A percentile compares a stretch with the other conserved stretches of the same genome.
These are phyloP conservation scores for Latrodectus hesperus DNA, from an alignment of 2,888 invertebrate species.

Conservation along the genomic window DNA sequence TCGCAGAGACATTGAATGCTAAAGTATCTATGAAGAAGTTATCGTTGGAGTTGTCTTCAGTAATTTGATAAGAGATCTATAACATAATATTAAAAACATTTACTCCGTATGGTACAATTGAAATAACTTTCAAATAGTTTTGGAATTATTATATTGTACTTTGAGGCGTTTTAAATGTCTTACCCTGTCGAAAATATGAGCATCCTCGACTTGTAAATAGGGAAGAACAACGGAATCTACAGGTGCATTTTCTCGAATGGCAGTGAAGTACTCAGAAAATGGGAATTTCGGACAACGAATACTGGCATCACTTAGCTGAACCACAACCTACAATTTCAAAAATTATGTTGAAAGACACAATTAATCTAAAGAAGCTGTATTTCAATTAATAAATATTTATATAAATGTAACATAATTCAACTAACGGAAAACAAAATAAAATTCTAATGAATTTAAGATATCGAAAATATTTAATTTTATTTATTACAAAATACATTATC, in stretches of 20 bases:
- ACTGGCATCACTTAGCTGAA: slow-evolving; percentile 70
- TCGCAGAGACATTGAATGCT: slow-evolving; percentile 70
- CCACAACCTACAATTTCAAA: slow-evolving; percentile 63
- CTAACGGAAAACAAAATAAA: neutral
- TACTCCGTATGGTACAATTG: neutral
- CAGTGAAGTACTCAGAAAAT: slow-evolving; percentile 72
- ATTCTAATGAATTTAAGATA: neutral
- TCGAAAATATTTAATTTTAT: neutral
- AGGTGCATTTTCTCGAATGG: slow-evolving; percentile 71
- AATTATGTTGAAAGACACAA: neutral
- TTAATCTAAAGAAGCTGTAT: neutral
- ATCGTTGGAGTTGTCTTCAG: slow-evolving; percentile 72
- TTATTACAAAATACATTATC: too few relatives aligned
- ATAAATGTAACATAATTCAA: neutral
- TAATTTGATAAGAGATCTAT: slow-evolving; percentile 71
- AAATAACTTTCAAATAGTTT: neutral
- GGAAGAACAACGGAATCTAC: slow-evolving; percentile 71
- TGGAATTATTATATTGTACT: neutral
- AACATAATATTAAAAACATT: neutral
- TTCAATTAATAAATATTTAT: neutral
- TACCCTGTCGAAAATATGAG: slow-evolving; percentile 71
- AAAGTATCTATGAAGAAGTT: slow-evolving; percentile 71
- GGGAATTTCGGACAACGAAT: slow-evolving; percentile 72
- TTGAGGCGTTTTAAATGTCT: neutral
- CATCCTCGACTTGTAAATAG: slow-evolving; percentile 71